These are phyloP conservation scores for Rhinopomastus cyanomelas DNA, from an alignment of 2,113 vertebrate species.

Conservation along the genomic window DNA sequence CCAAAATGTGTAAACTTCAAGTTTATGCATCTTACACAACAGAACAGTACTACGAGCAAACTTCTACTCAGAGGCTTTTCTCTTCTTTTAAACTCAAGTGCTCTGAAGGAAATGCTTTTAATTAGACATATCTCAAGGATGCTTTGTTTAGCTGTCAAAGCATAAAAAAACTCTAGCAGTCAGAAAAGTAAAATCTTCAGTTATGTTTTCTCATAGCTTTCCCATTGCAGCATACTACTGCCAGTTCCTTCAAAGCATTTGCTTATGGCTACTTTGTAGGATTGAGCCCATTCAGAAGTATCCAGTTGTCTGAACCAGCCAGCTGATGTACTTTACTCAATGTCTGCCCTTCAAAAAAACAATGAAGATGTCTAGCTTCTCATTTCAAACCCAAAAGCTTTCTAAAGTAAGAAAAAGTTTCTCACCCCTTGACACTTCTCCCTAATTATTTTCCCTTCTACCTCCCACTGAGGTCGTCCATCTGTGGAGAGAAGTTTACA, in stretches of 20 bases:
- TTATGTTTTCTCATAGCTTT: not conserved
- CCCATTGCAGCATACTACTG: not conserved
- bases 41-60: not conserved
- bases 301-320: conserved; percentile 7
- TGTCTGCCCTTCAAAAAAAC: not conserved
- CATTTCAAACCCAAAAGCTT: conserved; percentile 5
- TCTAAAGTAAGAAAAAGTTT: conserved; percentile 62
- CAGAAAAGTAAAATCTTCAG: not conserved
- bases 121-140: not conserved
- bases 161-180: not conserved
- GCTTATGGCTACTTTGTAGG: not conserved
- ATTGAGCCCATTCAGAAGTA: not conserved
- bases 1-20: not conserved
- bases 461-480: conserved; percentile 97
- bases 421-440: conserved; percentile 97
- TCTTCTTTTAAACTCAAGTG: not conserved
- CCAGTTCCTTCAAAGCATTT: conserved; percentile 4
- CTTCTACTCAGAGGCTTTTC: not conserved
- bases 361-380: not conserved
- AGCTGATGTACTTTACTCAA: not conserved
- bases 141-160: not conserved
- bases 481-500: conserved; percentile 80
- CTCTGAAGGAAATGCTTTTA: not conserved
- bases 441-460: conserved; percentile 93
- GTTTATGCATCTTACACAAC: not conserved